Evolutionary conservation across 2,888 invertebrate species (phyloP).

Genomic region (Drosophila trichaetosa): DNA sequence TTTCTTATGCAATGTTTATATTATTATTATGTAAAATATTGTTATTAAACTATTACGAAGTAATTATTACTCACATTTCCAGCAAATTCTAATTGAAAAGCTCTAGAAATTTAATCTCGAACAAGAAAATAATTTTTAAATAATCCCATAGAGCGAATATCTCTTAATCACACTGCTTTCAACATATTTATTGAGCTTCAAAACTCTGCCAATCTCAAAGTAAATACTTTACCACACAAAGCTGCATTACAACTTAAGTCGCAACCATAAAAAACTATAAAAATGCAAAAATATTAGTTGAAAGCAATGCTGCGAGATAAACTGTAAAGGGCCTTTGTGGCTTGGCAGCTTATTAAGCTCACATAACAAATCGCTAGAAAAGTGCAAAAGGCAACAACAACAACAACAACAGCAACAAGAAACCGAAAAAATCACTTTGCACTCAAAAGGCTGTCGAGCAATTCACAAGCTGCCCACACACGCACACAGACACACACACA

Average conservation of each 20-base stretch:
- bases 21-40: neutral
- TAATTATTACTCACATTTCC: neutral
- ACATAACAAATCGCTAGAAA: constrained; percentile 47
- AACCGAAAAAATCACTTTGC: constrained; percentile 59
- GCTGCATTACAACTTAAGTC: neutral
- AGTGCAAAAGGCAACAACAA: constrained; percentile 59
- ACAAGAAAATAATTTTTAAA: neutral
- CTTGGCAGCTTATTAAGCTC: constrained; percentile 45
- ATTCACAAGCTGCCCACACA: constrained; percentile 40
- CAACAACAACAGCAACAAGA: constrained; percentile 12
- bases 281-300: neutral
- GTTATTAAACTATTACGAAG: neutral
- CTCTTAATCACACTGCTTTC: neutral
- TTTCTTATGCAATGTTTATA: neutral
- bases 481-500: constrained; percentile 12
- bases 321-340: constrained; percentile 29
- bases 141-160: neutral
- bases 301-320: constrained; percentile 1
- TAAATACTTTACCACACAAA: neutral
- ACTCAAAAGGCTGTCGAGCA: constrained; percentile 66
- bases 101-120: neutral
- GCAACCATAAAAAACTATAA: neutral
- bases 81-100: neutral
- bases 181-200: neutral
- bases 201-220: neutral